A percentile compares a stretch with the other conserved stretches of the same genome.
Evolutionary conservation across 2,888 invertebrate genomes (phyloP).

Genomic region (Ichneumoninae sp.): DNA sequence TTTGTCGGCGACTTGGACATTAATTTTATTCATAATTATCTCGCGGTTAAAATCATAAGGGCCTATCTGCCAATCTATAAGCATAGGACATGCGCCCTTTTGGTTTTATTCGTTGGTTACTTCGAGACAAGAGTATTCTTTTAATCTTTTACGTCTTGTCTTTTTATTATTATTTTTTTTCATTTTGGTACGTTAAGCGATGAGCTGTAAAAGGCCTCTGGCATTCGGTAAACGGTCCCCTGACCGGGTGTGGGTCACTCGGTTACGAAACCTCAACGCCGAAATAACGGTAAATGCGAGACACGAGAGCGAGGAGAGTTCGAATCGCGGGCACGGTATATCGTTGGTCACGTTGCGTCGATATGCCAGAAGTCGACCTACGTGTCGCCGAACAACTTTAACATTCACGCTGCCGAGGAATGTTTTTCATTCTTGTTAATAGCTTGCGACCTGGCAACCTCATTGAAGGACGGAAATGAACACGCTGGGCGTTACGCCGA

Average conservation of each 20-base stretch:
- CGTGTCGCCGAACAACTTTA: slow-evolving; percentile 23
- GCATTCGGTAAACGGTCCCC: slow-evolving; percentile 43
- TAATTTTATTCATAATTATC: background rate
- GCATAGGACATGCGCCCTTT: background rate
- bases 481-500: background rate
- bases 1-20: background rate
- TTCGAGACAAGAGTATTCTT: background rate
- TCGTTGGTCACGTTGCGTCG: slow-evolving; percentile 37
- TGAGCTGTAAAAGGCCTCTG: slow-evolving; percentile 19
- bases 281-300: slow-evolving; percentile 80
- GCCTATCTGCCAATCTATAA: background rate
- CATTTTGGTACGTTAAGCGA: slow-evolving; percentile 17
- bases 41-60: background rate
- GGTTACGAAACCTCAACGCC: slow-evolving; percentile 82
- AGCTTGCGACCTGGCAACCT: background rate
- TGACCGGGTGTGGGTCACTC: slow-evolving; percentile 82
- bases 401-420: background rate
- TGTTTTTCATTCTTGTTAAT: slow-evolving; percentile 1
- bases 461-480: background rate
- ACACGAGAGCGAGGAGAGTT: slow-evolving; percentile 61
- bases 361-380: slow-evolving; percentile 28
- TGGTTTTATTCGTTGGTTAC: background rate
- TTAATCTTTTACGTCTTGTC: background rate
- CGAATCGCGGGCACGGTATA: slow-evolving; percentile 73
- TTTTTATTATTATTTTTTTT: background rate